Conservation (phyloP, 30 jellyfish, hydroid and myxozoan species). For the Clytia hemisphaerica region DNA sequence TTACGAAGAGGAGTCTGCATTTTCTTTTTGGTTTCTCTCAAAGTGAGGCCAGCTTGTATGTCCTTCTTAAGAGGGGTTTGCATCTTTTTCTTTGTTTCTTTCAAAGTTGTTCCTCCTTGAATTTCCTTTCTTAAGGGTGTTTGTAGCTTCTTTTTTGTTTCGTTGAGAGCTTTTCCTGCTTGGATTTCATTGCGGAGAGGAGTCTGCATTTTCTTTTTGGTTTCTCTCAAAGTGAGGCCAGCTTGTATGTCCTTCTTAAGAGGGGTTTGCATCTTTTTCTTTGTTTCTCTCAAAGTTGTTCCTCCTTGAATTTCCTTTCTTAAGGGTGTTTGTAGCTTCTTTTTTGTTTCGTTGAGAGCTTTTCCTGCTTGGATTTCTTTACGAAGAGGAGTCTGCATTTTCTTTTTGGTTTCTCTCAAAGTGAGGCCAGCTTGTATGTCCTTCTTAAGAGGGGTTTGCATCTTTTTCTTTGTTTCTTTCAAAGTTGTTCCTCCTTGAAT, state of each 20-base stretch:
- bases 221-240: conserved; percentile 34
- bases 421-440: conserved; percentile 34
- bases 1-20: conserved; percentile 71
- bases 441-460: conserved; percentile 49
- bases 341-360: conserved; percentile 25
- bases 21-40: conserved; percentile 34
- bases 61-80: not conserved
- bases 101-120: conserved; percentile 18
- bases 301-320: conserved; percentile 41
- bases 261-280: conserved; percentile 52
- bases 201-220: conserved; percentile 18
- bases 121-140: conserved; percentile 33
- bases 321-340: conserved; percentile 28
- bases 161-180: conserved; percentile 14
- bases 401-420: conserved; percentile 46
- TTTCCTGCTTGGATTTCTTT: conserved; percentile 41
- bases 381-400: conserved; percentile 56
- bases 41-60: conserved; percentile 21
- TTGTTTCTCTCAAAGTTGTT: conserved; percentile 20
- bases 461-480: conserved; percentile 29
- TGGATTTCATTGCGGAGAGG: conserved; percentile 31
- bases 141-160: conserved; percentile 13
- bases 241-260: conserved; percentile 37
- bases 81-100: conserved; percentile 41
- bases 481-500: conserved; percentile 36